Conservation (phyloP, 92 coral and sea anemone species). For the Metridium senile region DNA sequence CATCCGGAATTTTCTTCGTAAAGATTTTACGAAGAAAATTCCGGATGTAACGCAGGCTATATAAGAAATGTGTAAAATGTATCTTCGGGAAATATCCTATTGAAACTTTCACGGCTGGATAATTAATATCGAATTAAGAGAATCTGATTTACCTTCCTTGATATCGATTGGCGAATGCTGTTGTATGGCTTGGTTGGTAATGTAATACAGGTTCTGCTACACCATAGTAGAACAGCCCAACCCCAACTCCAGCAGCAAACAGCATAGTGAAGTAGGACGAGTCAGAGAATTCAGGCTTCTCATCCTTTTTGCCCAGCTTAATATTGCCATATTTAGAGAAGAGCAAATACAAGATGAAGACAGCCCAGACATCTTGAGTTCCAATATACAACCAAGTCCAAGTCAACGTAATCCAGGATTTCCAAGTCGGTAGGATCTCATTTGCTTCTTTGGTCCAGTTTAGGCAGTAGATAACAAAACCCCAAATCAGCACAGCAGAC, state of each 20-base stretch:
- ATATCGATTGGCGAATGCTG: slow-evolving; percentile 53
- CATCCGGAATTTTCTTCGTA: too few relatives aligned
- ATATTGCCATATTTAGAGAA: slow-evolving; percentile 75
- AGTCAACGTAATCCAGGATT: slow-evolving; percentile 59
- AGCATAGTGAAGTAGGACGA: slow-evolving; percentile 78
- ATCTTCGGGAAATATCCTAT: too few relatives aligned
- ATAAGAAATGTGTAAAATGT: too few relatives aligned
- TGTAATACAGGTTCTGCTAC: slow-evolving; percentile 64
- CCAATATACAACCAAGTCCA: slow-evolving; percentile 91
- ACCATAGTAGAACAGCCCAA: slow-evolving; percentile 71
- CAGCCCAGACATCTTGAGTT: slow-evolving; percentile 73
- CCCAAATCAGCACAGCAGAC: slow-evolving; percentile 68
- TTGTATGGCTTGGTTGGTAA: slow-evolving; percentile 34
- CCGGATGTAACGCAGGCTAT: too few relatives aligned
- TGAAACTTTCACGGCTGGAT: too few relatives aligned
- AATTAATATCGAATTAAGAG: too few relatives aligned
- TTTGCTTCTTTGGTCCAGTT: slow-evolving; percentile 33
- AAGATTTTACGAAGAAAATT: too few relatives aligned
- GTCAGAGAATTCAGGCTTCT: slow-evolving; percentile 76
- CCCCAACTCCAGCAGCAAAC: slow-evolving; percentile 80
- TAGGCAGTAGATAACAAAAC: slow-evolving; percentile 54
- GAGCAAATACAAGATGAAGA: slow-evolving; percentile 61
- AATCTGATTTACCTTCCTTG: slow-evolving; percentile 65
- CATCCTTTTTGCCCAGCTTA: slow-evolving; percentile 76
- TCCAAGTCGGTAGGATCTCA: slow-evolving; percentile 33